Conservation (phyloP, 2,797 vertebrate species). For the Smutsia gigantea region DNA sequence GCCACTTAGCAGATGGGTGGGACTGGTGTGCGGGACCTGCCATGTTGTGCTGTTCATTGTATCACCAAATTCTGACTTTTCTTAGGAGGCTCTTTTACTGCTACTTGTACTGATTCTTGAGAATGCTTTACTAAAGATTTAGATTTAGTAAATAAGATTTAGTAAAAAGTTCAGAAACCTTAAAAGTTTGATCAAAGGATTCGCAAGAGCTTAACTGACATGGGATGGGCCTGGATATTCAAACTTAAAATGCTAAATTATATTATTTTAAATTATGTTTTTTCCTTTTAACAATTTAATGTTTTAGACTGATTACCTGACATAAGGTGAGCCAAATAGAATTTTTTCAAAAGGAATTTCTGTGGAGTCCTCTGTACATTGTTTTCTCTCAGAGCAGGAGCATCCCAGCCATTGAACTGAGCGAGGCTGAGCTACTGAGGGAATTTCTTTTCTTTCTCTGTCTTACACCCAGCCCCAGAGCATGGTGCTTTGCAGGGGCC, state of each 20-base stretch:
- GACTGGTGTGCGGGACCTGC: neutral
- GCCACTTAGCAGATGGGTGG: accelerated
- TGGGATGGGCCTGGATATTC: neutral
- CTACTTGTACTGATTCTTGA: neutral
- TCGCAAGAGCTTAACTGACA: neutral
- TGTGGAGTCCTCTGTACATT: neutral
- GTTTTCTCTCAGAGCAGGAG: neutral
- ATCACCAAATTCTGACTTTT: neutral
- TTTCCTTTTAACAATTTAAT: constrained; percentile 1
- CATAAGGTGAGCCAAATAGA: neutral
- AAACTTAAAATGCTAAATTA: constrained; percentile 22
- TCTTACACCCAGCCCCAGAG: too few species aligned
- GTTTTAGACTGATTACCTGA: neutral
- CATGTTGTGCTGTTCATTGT: neutral
- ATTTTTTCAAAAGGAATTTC: neutral
- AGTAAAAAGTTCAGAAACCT: neutral
- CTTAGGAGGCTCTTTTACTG: neutral
- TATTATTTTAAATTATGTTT: neutral
- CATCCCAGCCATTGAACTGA: neutral
- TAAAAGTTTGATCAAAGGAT: constrained; percentile 9
- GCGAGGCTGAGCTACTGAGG: neutral
- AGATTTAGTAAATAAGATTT: neutral
- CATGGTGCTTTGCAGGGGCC: neutral
- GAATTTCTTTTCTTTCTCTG: neutral
- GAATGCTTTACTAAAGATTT: constrained; percentile 14